Percentiles rank a stretch among this genome's conserved stretches.
Evolutionary conservation across 1,140 invertebrate species (phyloP).

Genomic region (Coboldia fuscipes): DNA sequence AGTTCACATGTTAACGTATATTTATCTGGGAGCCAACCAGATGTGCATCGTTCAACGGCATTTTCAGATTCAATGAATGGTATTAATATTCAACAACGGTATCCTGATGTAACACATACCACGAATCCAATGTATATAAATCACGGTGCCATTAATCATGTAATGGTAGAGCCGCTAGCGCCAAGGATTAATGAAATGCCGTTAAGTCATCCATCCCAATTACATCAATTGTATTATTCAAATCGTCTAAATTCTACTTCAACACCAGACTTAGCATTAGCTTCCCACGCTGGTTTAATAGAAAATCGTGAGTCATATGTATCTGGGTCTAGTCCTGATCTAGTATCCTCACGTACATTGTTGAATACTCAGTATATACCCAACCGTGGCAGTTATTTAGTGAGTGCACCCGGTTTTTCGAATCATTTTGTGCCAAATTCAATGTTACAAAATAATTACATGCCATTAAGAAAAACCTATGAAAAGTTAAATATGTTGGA

Average conservation of each 20-base stretch:
- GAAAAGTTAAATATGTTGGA: too few relatives aligned
- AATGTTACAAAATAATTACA: too few relatives aligned
- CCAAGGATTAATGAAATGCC: too few relatives aligned
- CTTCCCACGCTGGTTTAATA: constrained; percentile 24
- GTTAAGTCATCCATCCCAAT: constrained; percentile 58
- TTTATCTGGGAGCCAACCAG: constrained; percentile 17
- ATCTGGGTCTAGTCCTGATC: constrained; percentile 51
- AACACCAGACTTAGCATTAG: constrained; percentile 57
- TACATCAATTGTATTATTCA: constrained; percentile 35
- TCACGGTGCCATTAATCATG: constrained; percentile 4
- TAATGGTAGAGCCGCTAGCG: too few relatives aligned
- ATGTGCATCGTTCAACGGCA: constrained; percentile 10
- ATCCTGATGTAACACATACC: constrained; percentile 37
- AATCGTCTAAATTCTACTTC: constrained; percentile 49
- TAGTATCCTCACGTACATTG: constrained; percentile 41
- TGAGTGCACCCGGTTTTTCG: too few relatives aligned
- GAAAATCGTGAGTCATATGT: constrained; percentile 34
- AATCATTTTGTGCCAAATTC: too few relatives aligned
- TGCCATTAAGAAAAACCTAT: too few relatives aligned
- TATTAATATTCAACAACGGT: constrained; percentile 15
- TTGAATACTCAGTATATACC: constrained; percentile 28
- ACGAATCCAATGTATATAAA: constrained; percentile 10
- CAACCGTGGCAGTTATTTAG: constrained; percentile 10
- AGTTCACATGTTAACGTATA: constrained; percentile 5
- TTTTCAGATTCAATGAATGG: constrained; percentile 9